Conservation (phyloP, 2,888 invertebrate genomes). For the Habroteleia sp. region DNA sequence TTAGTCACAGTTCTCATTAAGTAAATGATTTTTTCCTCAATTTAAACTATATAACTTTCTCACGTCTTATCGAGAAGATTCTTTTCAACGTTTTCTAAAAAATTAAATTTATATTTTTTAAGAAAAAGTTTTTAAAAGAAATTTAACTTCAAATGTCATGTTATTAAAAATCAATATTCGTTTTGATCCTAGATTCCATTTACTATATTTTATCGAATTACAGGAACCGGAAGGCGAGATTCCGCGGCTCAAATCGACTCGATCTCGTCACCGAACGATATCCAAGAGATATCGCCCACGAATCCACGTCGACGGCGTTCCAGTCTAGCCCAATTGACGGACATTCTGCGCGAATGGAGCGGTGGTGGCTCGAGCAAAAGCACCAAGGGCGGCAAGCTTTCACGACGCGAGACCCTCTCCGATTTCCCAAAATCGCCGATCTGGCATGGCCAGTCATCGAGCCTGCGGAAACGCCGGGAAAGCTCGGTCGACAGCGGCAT, state of each 20-base stretch:
- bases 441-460: constrained; percentile 87
- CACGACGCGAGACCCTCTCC: constrained; percentile 92
- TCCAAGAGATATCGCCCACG: constrained; percentile 87
- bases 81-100: too few relatives aligned
- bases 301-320: constrained; percentile 89
- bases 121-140: too few relatives aligned
- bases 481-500: constrained; percentile 94
- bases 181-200: too few relatives aligned
- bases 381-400: constrained; percentile 82
- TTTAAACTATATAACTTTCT: too few relatives aligned
- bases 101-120: too few relatives aligned
- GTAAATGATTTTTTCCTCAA: too few relatives aligned
- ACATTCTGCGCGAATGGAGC: constrained; percentile 93
- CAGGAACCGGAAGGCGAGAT: constrained; percentile 87
- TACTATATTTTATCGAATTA: too few relatives aligned
- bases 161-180: too few relatives aligned
- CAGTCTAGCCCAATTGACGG: constrained; percentile 93
- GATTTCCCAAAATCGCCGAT: constrained; percentile 92
- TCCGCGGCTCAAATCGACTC: constrained; percentile 95
- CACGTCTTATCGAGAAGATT: too few relatives aligned
- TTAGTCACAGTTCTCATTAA: too few relatives aligned
- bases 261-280: constrained; percentile 89
- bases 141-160: too few relatives aligned
- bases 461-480: constrained; percentile 88
- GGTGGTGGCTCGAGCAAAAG: constrained; percentile 82